Evolutionary conservation across 2,888 invertebrate genomes (phyloP), one percentile per base, ranked within the genome.

Genomic region (Tenthredo mesomela): DNA sequence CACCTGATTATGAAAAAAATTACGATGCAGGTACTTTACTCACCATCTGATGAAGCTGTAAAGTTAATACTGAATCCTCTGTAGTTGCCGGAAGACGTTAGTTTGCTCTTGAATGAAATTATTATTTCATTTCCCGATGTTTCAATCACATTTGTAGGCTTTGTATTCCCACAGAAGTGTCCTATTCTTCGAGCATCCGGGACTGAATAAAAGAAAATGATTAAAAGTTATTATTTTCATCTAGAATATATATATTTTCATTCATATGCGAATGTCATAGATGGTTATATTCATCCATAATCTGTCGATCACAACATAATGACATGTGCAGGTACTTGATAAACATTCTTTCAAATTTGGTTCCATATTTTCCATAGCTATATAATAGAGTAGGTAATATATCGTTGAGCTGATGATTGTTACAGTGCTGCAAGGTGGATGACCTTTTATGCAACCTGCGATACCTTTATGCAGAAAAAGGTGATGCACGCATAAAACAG

Each of bases 21-120:
- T 33, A 29, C 7, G 2, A 15, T 50, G n/a, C 7, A 33, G 77
- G n/a, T n/a, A 54, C 1, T 77, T 54, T 75, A 86, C 88, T 87
- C 90, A 95, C 95, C 89, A 86, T 94, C 93, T 71, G 90, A 86
- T 54, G 93, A 95, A 0, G 96, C 93, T 84, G 95, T 95, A 87
- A 96, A 97, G 33, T 93, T 94, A 65, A 97, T 90, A 87, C 94
- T 94, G 89, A 97, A 97, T 15, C 96, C 95, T 86, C 94, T 93
- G 84, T 91, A 94, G 37, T 89, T 89, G 0, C 90, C 88, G 6
- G 91, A 88, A 6, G 91, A 88, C 33, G 93, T 91, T 29, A 92
- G 91, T 87, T 94, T 94, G 47, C 94, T 94, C 54, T 93, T 91
- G 85, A 96, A 96, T 37, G 91, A 91, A 3, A 96, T 89, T n/a